Evolutionary conservation across 2,797 vertebrate species (phyloP), one percentile per base, ranked within the genome.

Genomic region (Cyclopterus lumpus): DNA sequence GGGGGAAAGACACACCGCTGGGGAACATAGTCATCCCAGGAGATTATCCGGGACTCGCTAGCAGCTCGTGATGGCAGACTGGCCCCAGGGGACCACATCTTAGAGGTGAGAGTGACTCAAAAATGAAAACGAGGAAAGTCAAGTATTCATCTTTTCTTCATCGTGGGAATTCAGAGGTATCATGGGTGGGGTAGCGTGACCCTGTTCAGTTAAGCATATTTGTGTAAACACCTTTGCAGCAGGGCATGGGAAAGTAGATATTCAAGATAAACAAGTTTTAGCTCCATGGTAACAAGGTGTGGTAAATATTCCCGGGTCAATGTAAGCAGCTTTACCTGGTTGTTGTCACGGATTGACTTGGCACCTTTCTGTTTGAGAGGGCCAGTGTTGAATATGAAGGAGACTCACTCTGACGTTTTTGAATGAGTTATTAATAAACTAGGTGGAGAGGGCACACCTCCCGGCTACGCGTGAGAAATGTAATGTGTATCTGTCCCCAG

Each of bases 11-110:
- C 93, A 97, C 97, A 1, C 97, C 97, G 0, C 92, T 99, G 22
- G 97, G 97, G 9, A 98, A 97, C 85, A 96, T 98, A 0, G 96
- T 98, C 53, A 94, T 98, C 77, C n/a, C 97, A 98, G 88, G 97
- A 98, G 68, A 94, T 98, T 28, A 81, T 97, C 74, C 88, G 94
- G 62, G 96, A 97, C 88, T 96, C 96, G 0, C 82, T 95, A 62
- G 84, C 95, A 4, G 95, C 95, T 69, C 92, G 94, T 2, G 96
- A 97, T 74, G 96, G 96, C 81, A 95, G 94, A 80, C 94, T 98
- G 87, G 96, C 96, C 28, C 97, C 97, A 0, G 97, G 97, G 66
- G 97, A 98, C 79, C 97, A 98, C 75, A 97, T 98, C 86, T 91
- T 98, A 38, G 97, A 98, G 96, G 97, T 98, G 87, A 82, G 91